A percentile compares a stretch with the other conserved stretches of the same genome.
Evolutionary conservation across 1,140 invertebrate genomes (phyloP).

Genomic region (Drosophila rufa): DNA sequence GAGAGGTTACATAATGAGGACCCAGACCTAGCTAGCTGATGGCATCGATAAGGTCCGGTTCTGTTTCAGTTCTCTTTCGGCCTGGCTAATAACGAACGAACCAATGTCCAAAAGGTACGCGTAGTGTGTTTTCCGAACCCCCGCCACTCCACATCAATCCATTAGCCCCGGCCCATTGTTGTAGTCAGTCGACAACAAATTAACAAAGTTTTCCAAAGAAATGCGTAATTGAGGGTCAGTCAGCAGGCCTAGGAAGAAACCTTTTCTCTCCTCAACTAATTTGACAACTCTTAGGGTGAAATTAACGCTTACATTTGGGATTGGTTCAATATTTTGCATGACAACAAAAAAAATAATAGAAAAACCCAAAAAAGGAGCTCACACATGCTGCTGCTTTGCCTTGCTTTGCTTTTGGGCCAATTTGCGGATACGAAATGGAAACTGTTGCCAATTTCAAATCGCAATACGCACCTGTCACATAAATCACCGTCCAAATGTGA

Average conservation of each 20-base stretch:
- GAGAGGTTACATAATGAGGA: slow-evolving; percentile 81
- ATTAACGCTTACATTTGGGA: slow-evolving; percentile 46
- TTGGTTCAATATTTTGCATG: slow-evolving; percentile 52
- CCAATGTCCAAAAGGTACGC: slow-evolving; percentile 22
- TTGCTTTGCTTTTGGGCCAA: slow-evolving; percentile 48
- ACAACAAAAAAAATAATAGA: slow-evolving; percentile 22
- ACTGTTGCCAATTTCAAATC: slow-evolving; percentile 82
- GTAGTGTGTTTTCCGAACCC: slow-evolving; percentile 13
- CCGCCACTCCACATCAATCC: not conserved
- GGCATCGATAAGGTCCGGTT: slow-evolving; percentile 35
- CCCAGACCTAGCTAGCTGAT: slow-evolving; percentile 23
- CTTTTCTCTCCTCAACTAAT: slow-evolving; percentile 42
- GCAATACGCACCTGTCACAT: slow-evolving; percentile 83
- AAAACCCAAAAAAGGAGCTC: slow-evolving; percentile 3
- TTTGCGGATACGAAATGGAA: slow-evolving; percentile 70
- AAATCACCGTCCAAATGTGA: slow-evolving; percentile 79
- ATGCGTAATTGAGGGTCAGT: slow-evolving; percentile 66
- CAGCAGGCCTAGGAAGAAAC: not conserved
- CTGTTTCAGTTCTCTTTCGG: slow-evolving; percentile 19
- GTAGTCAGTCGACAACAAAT: slow-evolving; percentile 67
- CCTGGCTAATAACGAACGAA: slow-evolving; percentile 55
- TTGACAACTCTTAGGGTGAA: slow-evolving; percentile 50
- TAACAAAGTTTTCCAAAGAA: slow-evolving; percentile 77
- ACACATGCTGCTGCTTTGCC: slow-evolving; percentile 32
- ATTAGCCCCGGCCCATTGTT: slow-evolving; percentile 59